Conservation (phyloP, 1,140 invertebrate genomes). For the Galleria mellonella region DNA sequence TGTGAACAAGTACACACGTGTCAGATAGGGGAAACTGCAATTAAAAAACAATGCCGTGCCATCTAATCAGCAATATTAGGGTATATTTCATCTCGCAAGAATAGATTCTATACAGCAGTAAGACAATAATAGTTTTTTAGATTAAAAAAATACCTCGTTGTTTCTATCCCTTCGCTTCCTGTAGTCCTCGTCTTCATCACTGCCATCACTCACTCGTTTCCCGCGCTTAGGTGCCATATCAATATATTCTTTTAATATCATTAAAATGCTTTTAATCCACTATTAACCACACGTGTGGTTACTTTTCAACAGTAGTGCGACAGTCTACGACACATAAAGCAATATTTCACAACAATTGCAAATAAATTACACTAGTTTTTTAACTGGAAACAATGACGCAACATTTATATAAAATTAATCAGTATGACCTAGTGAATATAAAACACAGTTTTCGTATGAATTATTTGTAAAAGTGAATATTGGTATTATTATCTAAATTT, state of each 20-base stretch:
- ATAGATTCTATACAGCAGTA: too few relatives aligned
- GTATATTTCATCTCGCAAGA: too few relatives aligned
- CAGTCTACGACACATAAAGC: neutral
- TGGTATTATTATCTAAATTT: too few relatives aligned
- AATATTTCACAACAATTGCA: slow-evolving; percentile 1
- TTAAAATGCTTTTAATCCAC: slow-evolving; percentile 31
- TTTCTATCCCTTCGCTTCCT: slow-evolving; percentile 86
- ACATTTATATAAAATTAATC: neutral
- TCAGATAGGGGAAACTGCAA: too few relatives aligned
- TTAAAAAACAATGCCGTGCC: too few relatives aligned
- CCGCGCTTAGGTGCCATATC: slow-evolving; percentile 59
- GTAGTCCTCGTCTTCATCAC: slow-evolving; percentile 87
- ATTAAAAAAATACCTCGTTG: slow-evolving; percentile 78
- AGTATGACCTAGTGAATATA: too few relatives aligned
- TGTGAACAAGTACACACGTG: too few relatives aligned
- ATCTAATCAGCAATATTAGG: too few relatives aligned
- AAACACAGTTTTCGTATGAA: too few relatives aligned
- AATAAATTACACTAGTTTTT: neutral
- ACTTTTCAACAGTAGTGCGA: neutral
- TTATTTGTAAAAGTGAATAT: too few relatives aligned
- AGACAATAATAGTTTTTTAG: too few relatives aligned
- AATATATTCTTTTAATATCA: slow-evolving; percentile 46
- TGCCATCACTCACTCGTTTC: slow-evolving; percentile 53
- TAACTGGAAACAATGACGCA: slow-evolving; percentile 3
- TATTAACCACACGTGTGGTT: neutral